Base-by-base conservation (phyloP, 2,888 invertebrate genomes). In the Melanargia galathea region DNA sequence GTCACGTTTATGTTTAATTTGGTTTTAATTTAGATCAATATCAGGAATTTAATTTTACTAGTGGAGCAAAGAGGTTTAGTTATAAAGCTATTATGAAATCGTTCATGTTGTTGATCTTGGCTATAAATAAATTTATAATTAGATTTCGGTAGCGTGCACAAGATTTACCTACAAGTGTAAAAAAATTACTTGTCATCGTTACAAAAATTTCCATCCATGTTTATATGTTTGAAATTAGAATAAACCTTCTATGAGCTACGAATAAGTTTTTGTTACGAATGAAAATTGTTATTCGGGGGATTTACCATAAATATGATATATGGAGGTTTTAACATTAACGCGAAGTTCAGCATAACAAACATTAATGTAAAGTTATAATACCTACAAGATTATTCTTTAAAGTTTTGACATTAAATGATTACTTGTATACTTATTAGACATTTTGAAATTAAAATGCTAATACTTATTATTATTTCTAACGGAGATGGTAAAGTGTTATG, bases 401-500 rank as follows among this genome's bases (percentile, higher is more conserved):
- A 0, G 13, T 35, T 35, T 13, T 35, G 13, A 35, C 13, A 35
- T 35, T 35, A 35, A 13, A 11, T 13, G 35, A 13, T 2, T 10
- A 40, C 38, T n/a, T 38, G 7, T 38, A 13, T 38, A 2, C 13
- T 38, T 38, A 4, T 18, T 43, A 43, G 18, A 43, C 16, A 7
- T 43, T 43, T 43, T 8, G 16, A 30, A 7, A 26, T 2, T 6
- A 13, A 18, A 43, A 43, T 43, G 8, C 0, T 8, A 16, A 43
- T 2, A 8, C 2, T 18, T 43, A 16, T 10, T 16, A 43, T 52
- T 33, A 35, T 52, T 18, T 52, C 33, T 52, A n/a, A n/a, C 7
- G 35, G 35, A 52, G 35, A 35, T 35, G 43, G 2, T 55, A 18
- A 55, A n/a, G n/a, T n/a, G n/a, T n/a, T n/a, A 55, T 43, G 43